phyloP scores from a whole-genome alignment of 2,888 invertebrate genomes.

The Esperia sulphurella region DNA sequence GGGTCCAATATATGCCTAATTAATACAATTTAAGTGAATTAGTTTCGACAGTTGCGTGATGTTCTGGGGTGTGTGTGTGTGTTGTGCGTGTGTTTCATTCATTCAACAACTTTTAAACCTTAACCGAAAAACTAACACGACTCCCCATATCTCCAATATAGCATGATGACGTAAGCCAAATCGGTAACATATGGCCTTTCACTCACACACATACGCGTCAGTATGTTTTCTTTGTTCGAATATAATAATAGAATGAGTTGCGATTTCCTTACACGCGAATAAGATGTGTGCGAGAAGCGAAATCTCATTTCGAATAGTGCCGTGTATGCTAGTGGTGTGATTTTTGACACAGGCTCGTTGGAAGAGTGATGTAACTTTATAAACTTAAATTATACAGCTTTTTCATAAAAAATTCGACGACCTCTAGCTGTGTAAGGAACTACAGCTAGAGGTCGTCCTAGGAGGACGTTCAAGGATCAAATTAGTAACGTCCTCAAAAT shows the following conservation, averaged over 20 bases:
- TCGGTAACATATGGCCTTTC: constrained; percentile 48
- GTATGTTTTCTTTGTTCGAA: constrained; percentile 56
- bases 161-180: constrained; percentile 61
- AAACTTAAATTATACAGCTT: background rate
- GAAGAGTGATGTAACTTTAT: background rate
- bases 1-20: too few relatives aligned
- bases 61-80: too few relatives aligned
- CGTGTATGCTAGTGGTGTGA: background rate
- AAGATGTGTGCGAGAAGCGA: constrained; percentile 56
- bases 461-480: too few relatives aligned
- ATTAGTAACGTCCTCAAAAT: too few relatives aligned
- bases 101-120: constrained; percentile 1
- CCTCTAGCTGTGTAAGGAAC: too few relatives aligned
- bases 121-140: background rate
- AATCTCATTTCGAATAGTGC: constrained; percentile 47
- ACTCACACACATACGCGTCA: constrained; percentile 9
- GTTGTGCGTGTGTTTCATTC: too few relatives aligned
- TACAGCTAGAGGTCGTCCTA: too few relatives aligned
- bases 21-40: too few relatives aligned
- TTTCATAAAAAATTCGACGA: too few relatives aligned
- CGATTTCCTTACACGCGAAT: constrained; percentile 42
- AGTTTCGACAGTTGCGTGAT: too few relatives aligned
- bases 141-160: constrained; percentile 46
- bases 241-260: constrained; percentile 71
- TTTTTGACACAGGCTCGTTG: background rate